Evolutionary conservation across 2,888 invertebrate species (phyloP).

Genomic region (Trachelus iudaicus): DNA sequence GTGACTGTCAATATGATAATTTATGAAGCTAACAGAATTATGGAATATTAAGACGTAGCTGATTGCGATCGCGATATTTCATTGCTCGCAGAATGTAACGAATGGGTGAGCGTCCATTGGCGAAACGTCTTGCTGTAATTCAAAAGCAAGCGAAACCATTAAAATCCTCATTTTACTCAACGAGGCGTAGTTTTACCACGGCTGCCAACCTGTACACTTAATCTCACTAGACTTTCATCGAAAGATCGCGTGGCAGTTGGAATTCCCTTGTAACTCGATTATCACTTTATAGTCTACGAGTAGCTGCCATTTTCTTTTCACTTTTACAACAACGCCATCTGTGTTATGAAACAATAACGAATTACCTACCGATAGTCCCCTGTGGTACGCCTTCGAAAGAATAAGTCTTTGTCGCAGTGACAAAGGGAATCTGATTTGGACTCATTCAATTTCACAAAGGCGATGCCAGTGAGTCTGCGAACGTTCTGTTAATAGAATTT

Average conservation of each 20-base stretch:
- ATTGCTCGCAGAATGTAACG: constrained; percentile 30
- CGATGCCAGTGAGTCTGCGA: not conserved
- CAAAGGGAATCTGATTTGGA: not conserved
- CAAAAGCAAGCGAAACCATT: not conserved
- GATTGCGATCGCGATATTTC: constrained; percentile 36
- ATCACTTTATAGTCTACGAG: not conserved
- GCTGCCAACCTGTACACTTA: not conserved
- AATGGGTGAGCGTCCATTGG: constrained; percentile 10
- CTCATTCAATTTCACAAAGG: not conserved
- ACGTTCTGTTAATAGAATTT: not conserved
- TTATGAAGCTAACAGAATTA: not conserved
- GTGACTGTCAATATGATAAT: not conserved
- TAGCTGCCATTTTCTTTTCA: not conserved
- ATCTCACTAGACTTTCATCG: not conserved
- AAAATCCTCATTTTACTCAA: not conserved
- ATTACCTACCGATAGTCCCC: not conserved
- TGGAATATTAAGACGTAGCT: constrained; percentile 31
- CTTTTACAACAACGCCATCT: not conserved
- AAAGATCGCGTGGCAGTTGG: not conserved
- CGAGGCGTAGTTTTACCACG: not conserved
- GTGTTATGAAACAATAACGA: not conserved
- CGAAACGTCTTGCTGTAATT: not conserved
- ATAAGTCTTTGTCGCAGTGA: not conserved
- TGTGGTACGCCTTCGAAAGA: not conserved
- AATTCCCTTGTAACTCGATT: not conserved